A percentile compares a stretch with the other conserved stretches of the same genome.
Conservation (phyloP, 2,113 vertebrate genomes). For the Australoheros scitulus region DNA sequence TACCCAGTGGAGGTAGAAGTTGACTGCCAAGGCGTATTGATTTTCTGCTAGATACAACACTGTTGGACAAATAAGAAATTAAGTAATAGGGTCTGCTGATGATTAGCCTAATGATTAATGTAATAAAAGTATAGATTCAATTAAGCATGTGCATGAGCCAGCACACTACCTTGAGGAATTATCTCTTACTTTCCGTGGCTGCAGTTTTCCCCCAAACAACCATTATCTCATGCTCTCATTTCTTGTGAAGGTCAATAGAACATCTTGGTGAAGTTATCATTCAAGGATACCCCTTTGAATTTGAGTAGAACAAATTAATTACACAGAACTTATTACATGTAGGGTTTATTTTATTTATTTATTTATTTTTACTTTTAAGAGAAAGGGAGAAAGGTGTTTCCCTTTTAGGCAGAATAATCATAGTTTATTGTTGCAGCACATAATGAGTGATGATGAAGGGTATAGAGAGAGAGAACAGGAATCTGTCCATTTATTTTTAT, state of each 20-base stretch:
- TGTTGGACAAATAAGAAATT: not conserved
- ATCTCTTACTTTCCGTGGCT: conserved; percentile 26
- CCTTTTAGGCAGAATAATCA: not conserved
- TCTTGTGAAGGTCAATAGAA: conserved; percentile 33
- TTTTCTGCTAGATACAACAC: not conserved
- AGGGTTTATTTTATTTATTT: not conserved
- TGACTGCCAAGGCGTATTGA: not conserved
- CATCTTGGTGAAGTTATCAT: conserved; percentile 14
- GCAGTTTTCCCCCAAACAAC: conserved; percentile 31
- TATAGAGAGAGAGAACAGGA: not conserved
- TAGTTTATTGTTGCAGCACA: conserved; percentile 45
- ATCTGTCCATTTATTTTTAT: conserved; percentile 24
- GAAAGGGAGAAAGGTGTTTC: not conserved
- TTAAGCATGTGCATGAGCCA: conserved; percentile 10
- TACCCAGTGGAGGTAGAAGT: not conserved
- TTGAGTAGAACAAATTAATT: conserved; percentile 23
- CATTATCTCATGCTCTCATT: conserved; percentile 31
- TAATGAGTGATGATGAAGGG: conserved; percentile 12
- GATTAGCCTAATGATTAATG: not conserved
- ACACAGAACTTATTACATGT: conserved; percentile 19
- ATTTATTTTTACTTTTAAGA: not conserved
- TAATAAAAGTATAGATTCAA: conserved; percentile 13
- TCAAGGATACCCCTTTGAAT: conserved; percentile 3
- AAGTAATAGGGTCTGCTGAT: not conserved
- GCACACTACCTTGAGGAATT: conserved; percentile 26